These are phyloP conservation scores for Platysternon megacephalum DNA, from an alignment of 2,113 vertebrate species.

Conservation along the genomic window DNA sequence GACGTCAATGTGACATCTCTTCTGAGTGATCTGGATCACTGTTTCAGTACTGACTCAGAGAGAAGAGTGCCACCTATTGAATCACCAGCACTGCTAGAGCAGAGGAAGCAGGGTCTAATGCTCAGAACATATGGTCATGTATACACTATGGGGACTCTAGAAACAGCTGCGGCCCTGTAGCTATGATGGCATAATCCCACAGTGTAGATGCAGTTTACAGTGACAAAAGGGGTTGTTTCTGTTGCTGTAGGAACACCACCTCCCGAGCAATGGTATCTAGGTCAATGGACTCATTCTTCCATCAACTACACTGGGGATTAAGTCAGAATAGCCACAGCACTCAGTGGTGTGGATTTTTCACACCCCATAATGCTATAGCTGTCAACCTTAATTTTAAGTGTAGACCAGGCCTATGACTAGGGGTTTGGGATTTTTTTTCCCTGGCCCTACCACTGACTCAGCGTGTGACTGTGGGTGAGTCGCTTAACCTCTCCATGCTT, in stretches of 20 bases:
- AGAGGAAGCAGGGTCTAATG: neutral
- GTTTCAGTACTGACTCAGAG: neutral
- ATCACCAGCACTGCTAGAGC: neutral
- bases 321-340: neutral
- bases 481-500: neutral
- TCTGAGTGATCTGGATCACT: neutral
- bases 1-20: neutral
- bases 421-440: neutral
- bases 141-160: neutral
- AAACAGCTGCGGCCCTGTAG: neutral
- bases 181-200: neutral
- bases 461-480: neutral
- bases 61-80: neutral
- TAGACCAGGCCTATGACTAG: neutral
- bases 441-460: neutral
- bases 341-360: neutral
- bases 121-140: neutral
- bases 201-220: neutral
- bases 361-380: neutral
- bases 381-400: neutral
- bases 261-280: neutral
- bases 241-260: neutral
- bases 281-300: neutral
- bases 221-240: neutral
- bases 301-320: neutral